Base-by-base conservation (phyloP, 2,888 invertebrate species). In the Trichacis sp. region DNA sequence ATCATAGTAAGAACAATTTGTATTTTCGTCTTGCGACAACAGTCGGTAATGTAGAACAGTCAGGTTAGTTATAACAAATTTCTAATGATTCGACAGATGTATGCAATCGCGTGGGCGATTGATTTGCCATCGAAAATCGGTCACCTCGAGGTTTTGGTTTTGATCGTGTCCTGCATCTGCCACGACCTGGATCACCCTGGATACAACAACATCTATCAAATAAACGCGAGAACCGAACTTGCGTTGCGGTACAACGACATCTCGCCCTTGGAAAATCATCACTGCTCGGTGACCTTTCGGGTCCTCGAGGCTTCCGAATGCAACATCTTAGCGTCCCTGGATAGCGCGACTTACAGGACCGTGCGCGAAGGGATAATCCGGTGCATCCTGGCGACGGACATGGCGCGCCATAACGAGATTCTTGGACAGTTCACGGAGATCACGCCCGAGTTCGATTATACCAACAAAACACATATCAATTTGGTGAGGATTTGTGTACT, bases 231-330 rank as follows among this genome's bases (percentile, higher is more conserved):
- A 77, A 94, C 94, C 42, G 93, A 93, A 81, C 85, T 94, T 78
- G 93, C 93, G 24, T 87, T 94, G 70, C 89, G 93, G 63, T 94
- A 94, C 86, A 94, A 94, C 85, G 93, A 94, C 86, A 93, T 93
- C 78, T 93, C 93, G 52, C 93, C 93, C 1, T 85, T 94, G 80
- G 94, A 94, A 85, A 94, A 94, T 84, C 94, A 94, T 83, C 94
- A 94, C 81, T 93, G 93, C 84, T 93, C 93, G 67, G 92, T 94
- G 73, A 92, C 93, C 45, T 94, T 94, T 84, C 89, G 92, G 65
- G 89, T 94, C 71, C 87, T 94, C 72, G 92, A 92, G 79, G 89
- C 92, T 77, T 90, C 92, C 55, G 92, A 93, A 78, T 92, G 92
- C 84, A 94, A 94, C 84, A 92, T 94, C 72, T 90, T 93, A 80